phyloP scores from a whole-genome alignment of 2,113 vertebrate species.

The Dasyornis broadbenti region DNA sequence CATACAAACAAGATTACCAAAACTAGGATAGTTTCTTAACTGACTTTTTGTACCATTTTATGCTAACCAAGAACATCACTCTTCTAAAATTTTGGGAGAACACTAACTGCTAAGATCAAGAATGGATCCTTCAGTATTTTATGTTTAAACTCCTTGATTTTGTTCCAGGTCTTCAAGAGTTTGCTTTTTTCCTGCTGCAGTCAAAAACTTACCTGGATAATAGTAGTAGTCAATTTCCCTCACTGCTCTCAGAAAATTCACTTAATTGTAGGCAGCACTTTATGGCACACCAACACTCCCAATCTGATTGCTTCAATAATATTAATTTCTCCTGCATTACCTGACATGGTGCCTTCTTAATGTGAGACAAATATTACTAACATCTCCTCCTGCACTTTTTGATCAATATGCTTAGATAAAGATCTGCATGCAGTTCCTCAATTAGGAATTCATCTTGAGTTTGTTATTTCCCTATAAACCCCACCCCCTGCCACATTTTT shows the following conservation, averaged over 20 bases:
- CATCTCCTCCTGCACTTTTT: not conserved
- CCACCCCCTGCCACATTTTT: not conserved
- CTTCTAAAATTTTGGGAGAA: not conserved
- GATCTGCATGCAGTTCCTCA: not conserved
- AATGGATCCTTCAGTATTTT: not conserved
- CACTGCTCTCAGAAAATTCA: not conserved
- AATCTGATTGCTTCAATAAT: not conserved
- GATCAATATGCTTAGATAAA: not conserved
- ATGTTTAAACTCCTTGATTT: not conserved
- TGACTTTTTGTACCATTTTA: not conserved
- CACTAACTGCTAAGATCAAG: not conserved
- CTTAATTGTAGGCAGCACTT: not conserved
- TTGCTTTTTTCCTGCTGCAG: not conserved
- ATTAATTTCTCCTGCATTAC: not conserved
- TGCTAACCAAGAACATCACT: not conserved
- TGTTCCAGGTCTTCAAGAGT: not conserved
- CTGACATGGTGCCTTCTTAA: not conserved
- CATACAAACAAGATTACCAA: not conserved
- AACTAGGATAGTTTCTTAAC: not conserved
- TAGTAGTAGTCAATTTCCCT: not conserved
- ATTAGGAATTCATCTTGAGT: not conserved
- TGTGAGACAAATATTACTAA: not conserved
- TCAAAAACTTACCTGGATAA: not conserved
- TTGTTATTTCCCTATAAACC: not conserved
- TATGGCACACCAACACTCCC: not conserved